Percentiles rank a stretch among this genome's conserved stretches.
phyloP scores from a whole-genome alignment of 2,113 vertebrate species.

The Chelonoidis abingdonii region DNA sequence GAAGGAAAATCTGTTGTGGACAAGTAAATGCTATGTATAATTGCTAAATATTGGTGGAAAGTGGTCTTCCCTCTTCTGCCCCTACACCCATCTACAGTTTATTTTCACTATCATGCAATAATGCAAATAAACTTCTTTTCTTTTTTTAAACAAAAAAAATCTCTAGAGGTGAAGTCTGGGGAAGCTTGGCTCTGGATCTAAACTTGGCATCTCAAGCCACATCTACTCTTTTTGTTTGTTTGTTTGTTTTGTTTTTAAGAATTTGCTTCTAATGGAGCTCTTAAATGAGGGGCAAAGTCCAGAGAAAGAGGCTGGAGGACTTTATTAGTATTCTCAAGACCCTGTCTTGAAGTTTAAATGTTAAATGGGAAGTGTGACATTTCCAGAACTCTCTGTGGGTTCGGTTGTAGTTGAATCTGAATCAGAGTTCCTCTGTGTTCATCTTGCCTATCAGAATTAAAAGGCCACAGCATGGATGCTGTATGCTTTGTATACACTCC shows the following conservation, averaged over 20 bases:
- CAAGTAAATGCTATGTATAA: background rate
- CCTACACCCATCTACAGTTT: background rate
- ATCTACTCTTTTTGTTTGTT: background rate
- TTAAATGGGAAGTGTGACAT: constrained; percentile 15
- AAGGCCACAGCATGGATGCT: background rate
- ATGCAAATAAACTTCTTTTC: background rate
- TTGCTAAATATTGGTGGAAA: constrained; percentile 7
- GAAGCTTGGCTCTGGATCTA: background rate
- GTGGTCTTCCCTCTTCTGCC: background rate
- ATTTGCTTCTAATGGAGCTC: background rate
- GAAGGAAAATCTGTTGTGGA: background rate
- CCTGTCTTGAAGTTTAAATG: constrained; percentile 7
- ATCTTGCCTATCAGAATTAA: constrained; percentile 9
- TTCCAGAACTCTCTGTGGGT: background rate
- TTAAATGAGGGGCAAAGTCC: background rate
- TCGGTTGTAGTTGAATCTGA: constrained; percentile 33
- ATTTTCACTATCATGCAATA: constrained; percentile 15
- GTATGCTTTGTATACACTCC: background rate
- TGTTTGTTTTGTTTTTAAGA: background rate
- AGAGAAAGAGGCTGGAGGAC: background rate
- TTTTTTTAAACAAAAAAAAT: background rate
- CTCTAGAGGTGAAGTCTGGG: background rate
- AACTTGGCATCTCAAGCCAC: background rate
- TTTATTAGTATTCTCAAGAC: background rate
- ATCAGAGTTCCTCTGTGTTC: background rate